Base-by-base conservation (phyloP, 2,113 vertebrate genomes). In the Platichthys flesus region DNA sequence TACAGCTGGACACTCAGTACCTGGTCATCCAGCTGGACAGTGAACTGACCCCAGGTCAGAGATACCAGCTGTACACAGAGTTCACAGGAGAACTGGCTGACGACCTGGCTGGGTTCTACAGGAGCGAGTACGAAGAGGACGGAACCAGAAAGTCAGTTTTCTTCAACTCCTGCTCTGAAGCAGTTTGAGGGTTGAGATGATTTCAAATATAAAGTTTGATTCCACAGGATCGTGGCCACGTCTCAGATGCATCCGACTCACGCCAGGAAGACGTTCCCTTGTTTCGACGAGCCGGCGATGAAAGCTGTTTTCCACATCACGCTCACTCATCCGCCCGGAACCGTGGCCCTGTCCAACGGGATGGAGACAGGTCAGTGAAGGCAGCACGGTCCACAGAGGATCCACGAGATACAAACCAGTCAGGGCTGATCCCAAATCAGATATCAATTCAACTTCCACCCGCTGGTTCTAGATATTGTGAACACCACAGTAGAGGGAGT, bases 241-340 rank as follows among this genome's bases (percentile, higher is more conserved):
- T 97, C 96, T 0, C 97, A 97, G 91, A 97, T 98, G 96, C 94
- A 97, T 84, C 92, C 96, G 0, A 66, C 97, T 0, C 94, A 98
- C 0, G 96, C 96, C 2, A 94, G 96, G 68, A 97, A 97, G 68
- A 94, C 96, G 3, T 98, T 98, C 82, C 97, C 97, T 0, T 98
- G 97, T 92, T 97, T 98, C 0, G 96, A 97, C 0, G 96, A 99
- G 83, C 96, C 96, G 0, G 96, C 94, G 35, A 95, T 97, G 94
- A 97, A 97, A 89, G 96, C 97, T 10, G 82, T 18, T 9, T 97
- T 98, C 71, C 9, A 91, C 2, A 93, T 99, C 67, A 95, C 94
- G 0, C 78, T 98, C 59, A 86, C 95, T 72, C 83, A 98, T 83
- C 88, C 87, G 0, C n/a, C 0, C 0, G 0, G 67, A 20, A 84